A percentile compares a stretch with the other conserved stretches of the same genome.
These are phyloP conservation scores for Caenorhabditis auriculariae DNA, from an alignment of 2,888 invertebrate genomes.

Conservation along the genomic window DNA sequence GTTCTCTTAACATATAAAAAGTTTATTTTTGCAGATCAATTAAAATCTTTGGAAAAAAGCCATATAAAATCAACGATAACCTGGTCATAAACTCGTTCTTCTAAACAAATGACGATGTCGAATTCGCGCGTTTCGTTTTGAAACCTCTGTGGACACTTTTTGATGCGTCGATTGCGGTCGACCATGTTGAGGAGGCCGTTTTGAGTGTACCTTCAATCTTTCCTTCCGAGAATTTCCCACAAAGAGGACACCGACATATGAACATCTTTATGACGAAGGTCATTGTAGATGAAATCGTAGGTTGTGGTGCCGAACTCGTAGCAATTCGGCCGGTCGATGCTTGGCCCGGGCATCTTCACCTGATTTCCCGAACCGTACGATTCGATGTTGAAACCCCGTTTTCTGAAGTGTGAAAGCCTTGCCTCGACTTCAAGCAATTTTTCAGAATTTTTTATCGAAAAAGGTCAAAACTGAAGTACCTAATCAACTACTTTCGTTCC, in stretches of 20 bases:
- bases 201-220: constrained; percentile 83
- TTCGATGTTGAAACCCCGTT: constrained; percentile 88
- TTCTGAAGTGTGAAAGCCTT: constrained; percentile 69
- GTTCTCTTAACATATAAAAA: neutral
- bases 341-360: constrained; percentile 92
- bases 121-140: constrained; percentile 85
- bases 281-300: constrained; percentile 49
- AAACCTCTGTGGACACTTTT: constrained; percentile 89
- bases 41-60: neutral
- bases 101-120: constrained; percentile 93
- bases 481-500: constrained; percentile 2
- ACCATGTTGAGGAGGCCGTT: constrained; percentile 97
- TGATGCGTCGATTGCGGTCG: constrained; percentile 92
- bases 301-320: constrained; percentile 50
- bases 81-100: constrained; percentile 97
- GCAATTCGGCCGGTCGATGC: constrained; percentile 68
- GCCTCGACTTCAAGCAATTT: no score
- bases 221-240: neutral
- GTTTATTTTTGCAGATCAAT: neutral
- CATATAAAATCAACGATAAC: constrained; percentile 68
- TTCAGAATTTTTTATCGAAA: no score
- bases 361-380: constrained; percentile 68
- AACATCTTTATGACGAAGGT: constrained; percentile 45
- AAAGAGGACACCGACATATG: constrained; percentile 37
- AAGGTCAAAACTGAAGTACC: neutral